phyloP scores from a whole-genome alignment of 2,797 vertebrate species.

The Craterocephalus amniculus region DNA sequence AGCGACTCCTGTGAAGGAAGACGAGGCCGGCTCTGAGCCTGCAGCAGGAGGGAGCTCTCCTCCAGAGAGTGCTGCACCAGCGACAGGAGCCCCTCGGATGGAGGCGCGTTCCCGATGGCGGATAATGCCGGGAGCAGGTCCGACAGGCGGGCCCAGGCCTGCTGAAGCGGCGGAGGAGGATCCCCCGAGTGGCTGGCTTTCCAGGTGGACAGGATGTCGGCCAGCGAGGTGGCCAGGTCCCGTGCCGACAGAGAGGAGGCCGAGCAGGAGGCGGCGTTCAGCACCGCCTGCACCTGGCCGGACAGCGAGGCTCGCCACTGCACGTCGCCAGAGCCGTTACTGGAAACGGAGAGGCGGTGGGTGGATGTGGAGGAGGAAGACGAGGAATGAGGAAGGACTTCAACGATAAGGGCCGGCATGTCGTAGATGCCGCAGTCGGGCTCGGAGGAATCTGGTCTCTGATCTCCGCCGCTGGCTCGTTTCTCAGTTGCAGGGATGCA shows the following conservation, averaged over 20 bases:
- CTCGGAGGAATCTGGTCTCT: slow-evolving; percentile 65
- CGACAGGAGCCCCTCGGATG: slow-evolving; percentile 76
- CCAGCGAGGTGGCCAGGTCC: slow-evolving; percentile 81
- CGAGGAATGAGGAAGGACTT: slow-evolving; percentile 73
- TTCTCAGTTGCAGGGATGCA: slow-evolving; percentile 76
- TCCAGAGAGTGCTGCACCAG: slow-evolving; percentile 83
- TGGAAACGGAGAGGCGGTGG: slow-evolving; percentile 83
- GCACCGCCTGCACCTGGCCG: slow-evolving; percentile 75
- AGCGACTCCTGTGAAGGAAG: slow-evolving; percentile 91
- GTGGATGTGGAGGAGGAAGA: slow-evolving; percentile 77
- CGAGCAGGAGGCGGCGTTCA: slow-evolving; percentile 63
- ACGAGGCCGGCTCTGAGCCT: slow-evolving; percentile 85
- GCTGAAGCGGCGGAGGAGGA: slow-evolving; percentile 78
- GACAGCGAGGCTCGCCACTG: slow-evolving; percentile 81
- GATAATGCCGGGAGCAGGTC: slow-evolving; percentile 82
- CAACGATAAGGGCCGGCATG: slow-evolving; percentile 83
- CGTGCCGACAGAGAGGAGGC: slow-evolving; percentile 67
- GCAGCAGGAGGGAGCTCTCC: slow-evolving; percentile 78
- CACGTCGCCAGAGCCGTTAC: slow-evolving; percentile 81
- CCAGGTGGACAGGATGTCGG: slow-evolving; percentile 84
- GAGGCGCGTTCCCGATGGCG: slow-evolving; percentile 68
- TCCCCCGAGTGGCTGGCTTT: slow-evolving; percentile 79
- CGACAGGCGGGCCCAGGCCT: slow-evolving; percentile 81
- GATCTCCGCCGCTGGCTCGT: slow-evolving; percentile 59
- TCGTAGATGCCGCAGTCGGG: slow-evolving; percentile 87